Evolutionary conservation across 2,888 invertebrate species (phyloP).

Genomic region (Galeruca laticollis): DNA sequence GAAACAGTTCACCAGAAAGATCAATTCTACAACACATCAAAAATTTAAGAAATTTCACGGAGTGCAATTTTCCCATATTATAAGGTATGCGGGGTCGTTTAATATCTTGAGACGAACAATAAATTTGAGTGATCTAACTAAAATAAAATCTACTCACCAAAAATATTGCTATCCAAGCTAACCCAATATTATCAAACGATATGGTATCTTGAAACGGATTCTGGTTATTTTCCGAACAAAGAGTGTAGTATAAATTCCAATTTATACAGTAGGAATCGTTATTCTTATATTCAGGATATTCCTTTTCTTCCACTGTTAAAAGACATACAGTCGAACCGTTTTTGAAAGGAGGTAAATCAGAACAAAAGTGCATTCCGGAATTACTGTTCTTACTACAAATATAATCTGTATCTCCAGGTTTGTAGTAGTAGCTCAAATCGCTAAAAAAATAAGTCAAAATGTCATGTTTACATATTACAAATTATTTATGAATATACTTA

Average conservation of each 20-base stretch:
- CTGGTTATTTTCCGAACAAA: constrained; percentile 90
- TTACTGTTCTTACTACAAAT: constrained; percentile 95
- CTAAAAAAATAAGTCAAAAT: constrained; percentile 62
- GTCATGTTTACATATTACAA: no score
- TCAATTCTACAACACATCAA: no score
- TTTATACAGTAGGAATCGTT: constrained; percentile 85
- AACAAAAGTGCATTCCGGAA: constrained; percentile 94
- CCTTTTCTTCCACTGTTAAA: constrained; percentile 69
- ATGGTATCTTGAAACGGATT: constrained; percentile 99
- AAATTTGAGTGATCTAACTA: no score
- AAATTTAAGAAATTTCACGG: no score
- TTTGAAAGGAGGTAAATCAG: constrained; percentile 83
- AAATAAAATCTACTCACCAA: constrained; percentile 77
- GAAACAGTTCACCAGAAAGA: no score
- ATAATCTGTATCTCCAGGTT: constrained; percentile 88
- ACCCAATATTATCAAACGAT: constrained; percentile 99
- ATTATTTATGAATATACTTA: constrained; percentile 40
- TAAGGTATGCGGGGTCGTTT: no score
- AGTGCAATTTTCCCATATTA: no score
- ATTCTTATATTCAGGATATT: constrained; percentile 54
- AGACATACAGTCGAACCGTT: constrained; percentile 83
- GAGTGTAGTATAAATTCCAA: constrained; percentile 99
- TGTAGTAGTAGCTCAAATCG: constrained; percentile 82
- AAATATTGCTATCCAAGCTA: constrained; percentile 99
- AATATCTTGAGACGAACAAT: no score